Evolutionary conservation across 2,113 vertebrate genomes (phyloP), one percentile per base, ranked within the genome.

Genomic region (Campylomormyrus tamandua): DNA sequence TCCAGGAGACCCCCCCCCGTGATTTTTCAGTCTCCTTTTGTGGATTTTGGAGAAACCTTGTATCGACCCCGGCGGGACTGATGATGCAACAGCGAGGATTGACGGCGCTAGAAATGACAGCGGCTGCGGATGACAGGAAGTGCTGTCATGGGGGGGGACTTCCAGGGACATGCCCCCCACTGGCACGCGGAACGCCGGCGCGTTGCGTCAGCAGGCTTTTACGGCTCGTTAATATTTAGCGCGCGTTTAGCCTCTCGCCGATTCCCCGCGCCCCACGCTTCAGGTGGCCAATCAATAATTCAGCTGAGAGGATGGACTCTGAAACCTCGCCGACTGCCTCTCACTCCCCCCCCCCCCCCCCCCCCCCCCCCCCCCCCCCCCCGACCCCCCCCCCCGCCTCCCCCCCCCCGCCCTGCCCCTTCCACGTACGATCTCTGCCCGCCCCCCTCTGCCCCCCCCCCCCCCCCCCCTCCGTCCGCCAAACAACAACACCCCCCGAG

Each of bases 221-320:
- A 85, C 39, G 62, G 46, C 6, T 48, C 53, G 88, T 90, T 90
- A 90, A 90, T 89, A 90, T 90, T 91, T 83, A 90, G 49, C n/a
- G 31, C n/a, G 80, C 89, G 89, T 89, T 87, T 74, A 70, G 56
- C 52, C 83, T 52, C 5, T 31, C 74, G n/a, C 84, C 83, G 52
- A 17, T 87, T 91, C 53, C n/a, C 50, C 35, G 56, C n/a, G 31
- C 13, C 87, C 56, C 49, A 83, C 21, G 89, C 87, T 90, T 85
- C 24, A 39, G 53, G 89, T 83, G 74, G 52, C n/a, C 53, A 80
- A 89, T 91, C 42, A 89, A 92, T 90, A 85, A 88, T 91, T 90
- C 86, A 89, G 39, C 77, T 49, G 50, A 39, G 21, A 90, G 45
- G 50, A 89, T 52, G 62, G 46, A 53, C 46, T 89, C 21, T 42